Conservation (phyloP, 2,113 vertebrate species). For the Pantherophis guttatus region DNA sequence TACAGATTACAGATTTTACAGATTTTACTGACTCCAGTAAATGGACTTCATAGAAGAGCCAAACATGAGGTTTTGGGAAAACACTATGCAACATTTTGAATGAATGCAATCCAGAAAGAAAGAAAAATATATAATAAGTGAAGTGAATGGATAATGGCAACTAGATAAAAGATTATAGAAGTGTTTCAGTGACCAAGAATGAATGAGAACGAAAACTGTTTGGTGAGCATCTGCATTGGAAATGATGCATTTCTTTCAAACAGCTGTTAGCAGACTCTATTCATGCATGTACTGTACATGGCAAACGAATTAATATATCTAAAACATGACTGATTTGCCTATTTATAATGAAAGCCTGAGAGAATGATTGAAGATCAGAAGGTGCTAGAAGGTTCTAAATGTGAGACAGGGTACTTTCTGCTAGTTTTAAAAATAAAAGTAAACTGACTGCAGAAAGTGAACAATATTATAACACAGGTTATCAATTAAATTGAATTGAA, state of each 20-base stretch:
- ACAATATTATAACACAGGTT: background rate
- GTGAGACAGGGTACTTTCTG: background rate
- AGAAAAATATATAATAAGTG: background rate
- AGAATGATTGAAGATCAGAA: background rate
- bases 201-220: background rate
- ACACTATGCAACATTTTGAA: background rate
- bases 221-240: background rate
- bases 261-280: background rate
- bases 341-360: background rate
- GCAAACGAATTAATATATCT: background rate
- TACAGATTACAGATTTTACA: background rate
- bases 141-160: background rate
- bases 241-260: background rate
- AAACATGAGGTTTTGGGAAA: background rate
- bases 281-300: background rate
- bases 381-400: background rate
- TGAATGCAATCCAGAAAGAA: background rate
- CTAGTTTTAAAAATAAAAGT: background rate
- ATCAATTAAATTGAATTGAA: background rate
- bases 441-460: background rate
- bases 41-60: background rate
- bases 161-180: background rate
- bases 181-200: background rate
- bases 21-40: background rate
- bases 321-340: background rate